Evolutionary conservation across 2,113 vertebrate genomes (phyloP), one percentile per base, ranked within the genome.

Genomic region (Gorsachius goisagi): DNA sequence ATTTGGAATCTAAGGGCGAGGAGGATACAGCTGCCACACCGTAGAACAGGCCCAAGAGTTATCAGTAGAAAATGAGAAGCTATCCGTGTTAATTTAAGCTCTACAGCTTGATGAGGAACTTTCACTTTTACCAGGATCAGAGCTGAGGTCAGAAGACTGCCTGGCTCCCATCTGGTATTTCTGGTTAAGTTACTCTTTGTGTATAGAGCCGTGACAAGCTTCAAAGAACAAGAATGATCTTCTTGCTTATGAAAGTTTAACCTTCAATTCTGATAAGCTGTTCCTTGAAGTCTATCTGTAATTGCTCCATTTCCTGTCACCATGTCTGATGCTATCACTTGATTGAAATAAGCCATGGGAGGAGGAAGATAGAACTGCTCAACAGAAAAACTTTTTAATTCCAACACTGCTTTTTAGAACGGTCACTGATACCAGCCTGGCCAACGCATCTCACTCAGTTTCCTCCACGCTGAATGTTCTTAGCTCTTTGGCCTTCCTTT

Each of bases 241-340:
- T 91, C 82, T 32, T 75, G 75, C 94, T 87, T 79, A 60, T 49
- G 60, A 32, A 82, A 87, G 87, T 87, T 89, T 91, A 96, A 88
- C 87, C 78, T 94, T 73, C 85, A 66, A 14, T 45, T 53, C 74
- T 67, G 88, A 95, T 93, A 91, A 94, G 87, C 91, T 53, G 69
- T 69, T 97, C 89, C 85, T 93, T 95, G 82, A 93, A 80, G 88
- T 88, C 88, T 95, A 59, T 93, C 90, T 96, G 82, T 85, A 95
- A 96, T 88, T 93, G 96, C 78, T 96, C 78, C 81, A 83, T 91
- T 97, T 94, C 93, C 95, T 91, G 64, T 66, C 78, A n/a, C 91
- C 62, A 28, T 2, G 6, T 19, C 77, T 44, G 91, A 97, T 94
- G 81, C 62, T 89, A 73, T 96, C 94, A 55, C 85, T 95, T 88